Conservation (phyloP, 2,888 invertebrate species). For the Leptinotarsa haldemani region DNA sequence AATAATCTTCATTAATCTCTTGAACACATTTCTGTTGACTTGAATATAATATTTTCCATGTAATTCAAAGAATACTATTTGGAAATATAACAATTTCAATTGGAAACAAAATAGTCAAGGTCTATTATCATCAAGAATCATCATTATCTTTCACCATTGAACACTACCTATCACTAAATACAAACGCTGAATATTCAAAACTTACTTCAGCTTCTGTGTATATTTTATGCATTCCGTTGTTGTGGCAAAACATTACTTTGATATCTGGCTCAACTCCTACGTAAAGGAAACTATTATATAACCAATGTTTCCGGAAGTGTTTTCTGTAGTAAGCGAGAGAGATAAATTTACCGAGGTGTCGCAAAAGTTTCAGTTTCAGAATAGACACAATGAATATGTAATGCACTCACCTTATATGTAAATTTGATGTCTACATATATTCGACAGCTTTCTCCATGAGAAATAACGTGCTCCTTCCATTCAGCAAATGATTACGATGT, state of each 20-base stretch:
- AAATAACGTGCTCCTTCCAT: slow-evolving; percentile 12
- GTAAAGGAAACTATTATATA: not conserved
- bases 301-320: not conserved
- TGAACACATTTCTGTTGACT: no score
- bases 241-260: not conserved
- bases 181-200: no score
- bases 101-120: no score
- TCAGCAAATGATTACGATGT: no score
- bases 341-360: slow-evolving; percentile 49
- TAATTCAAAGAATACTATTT: no score
- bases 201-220: no score
- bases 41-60: no score
- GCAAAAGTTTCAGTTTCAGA: slow-evolving; percentile 49
- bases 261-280: not conserved
- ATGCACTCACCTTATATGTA: slow-evolving; percentile 55
- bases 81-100: no score
- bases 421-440: slow-evolving; percentile 44
- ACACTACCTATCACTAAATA: no score
- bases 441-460: slow-evolving; percentile 36
- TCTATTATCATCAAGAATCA: no score
- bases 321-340: not conserved
- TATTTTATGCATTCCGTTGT: not conserved
- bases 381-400: slow-evolving; percentile 60
- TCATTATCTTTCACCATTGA: no score
- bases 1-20: no score